phyloP scores from a whole-genome alignment of 2,888 invertebrate species.

The Allygus modestus region DNA sequence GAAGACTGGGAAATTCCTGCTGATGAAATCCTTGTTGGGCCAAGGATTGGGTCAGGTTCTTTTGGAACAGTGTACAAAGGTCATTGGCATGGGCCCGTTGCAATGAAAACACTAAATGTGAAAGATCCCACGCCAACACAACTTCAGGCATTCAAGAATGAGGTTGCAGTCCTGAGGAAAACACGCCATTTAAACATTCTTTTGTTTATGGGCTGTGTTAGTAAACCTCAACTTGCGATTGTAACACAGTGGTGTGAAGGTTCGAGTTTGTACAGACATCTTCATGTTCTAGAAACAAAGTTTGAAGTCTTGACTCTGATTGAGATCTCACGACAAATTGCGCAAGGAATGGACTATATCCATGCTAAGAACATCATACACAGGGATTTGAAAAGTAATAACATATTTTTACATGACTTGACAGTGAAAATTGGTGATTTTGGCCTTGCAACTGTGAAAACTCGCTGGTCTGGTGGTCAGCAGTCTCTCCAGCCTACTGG shows the following conservation, averaged over 20 bases:
- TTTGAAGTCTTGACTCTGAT: slow-evolving; percentile 95
- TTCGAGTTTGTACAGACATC: slow-evolving; percentile 96
- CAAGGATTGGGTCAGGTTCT: slow-evolving; percentile 97
- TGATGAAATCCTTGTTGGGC: slow-evolving; percentile 94
- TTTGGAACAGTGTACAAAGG: slow-evolving; percentile 99
- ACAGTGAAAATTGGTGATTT: slow-evolving; percentile 99
- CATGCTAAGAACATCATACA: slow-evolving; percentile 99
- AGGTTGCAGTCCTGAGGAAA: slow-evolving; percentile 96
- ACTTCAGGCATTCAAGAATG: slow-evolving; percentile 99
- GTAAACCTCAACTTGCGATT: slow-evolving; percentile 96
- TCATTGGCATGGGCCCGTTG: slow-evolving; percentile 98
- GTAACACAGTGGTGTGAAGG: slow-evolving; percentile 99
- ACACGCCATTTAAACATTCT: slow-evolving; percentile 98
- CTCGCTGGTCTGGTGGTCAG: slow-evolving; percentile 95
- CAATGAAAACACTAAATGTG: slow-evolving; percentile 98
- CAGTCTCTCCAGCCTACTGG: slow-evolving; percentile 97
- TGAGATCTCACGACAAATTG: slow-evolving; percentile 97
- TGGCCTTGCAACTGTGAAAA: slow-evolving; percentile 98
- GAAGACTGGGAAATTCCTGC: slow-evolving; percentile 99
- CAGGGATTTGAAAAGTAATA: slow-evolving; percentile 98
- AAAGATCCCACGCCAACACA: slow-evolving; percentile 98
- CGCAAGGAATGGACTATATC: slow-evolving; percentile 99
- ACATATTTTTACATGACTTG: slow-evolving; percentile 98
- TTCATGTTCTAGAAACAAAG: slow-evolving; percentile 96
- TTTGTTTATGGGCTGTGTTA: slow-evolving; percentile 99